Conservation (phyloP, 1,140 invertebrate species). For the Adelges cooleyi region DNA sequence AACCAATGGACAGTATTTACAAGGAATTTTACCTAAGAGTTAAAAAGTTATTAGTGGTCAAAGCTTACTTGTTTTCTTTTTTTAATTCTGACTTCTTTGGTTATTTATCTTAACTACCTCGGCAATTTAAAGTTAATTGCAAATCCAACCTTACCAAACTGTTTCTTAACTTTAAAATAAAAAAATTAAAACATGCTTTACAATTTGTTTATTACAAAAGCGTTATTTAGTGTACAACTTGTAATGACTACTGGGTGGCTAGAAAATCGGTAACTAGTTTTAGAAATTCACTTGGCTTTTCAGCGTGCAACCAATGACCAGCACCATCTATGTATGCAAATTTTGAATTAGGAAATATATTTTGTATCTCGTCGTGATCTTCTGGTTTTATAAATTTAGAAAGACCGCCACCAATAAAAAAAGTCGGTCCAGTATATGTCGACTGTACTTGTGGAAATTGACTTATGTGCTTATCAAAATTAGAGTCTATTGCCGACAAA, state of each 20-base stretch:
- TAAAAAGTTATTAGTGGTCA: no score
- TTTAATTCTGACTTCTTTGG: no score
- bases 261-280: constrained; percentile 31
- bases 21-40: no score
- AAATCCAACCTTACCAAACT: no score
- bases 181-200: no score
- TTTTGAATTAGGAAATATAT: constrained; percentile 63
- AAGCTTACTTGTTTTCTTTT: no score
- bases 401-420: constrained; percentile 69
- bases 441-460: constrained; percentile 47
- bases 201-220: no score
- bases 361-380: constrained; percentile 55
- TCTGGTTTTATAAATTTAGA: constrained; percentile 62
- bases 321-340: constrained; percentile 64
- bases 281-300: constrained; percentile 73
- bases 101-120: no score
- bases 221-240: no score
- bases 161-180: no score
- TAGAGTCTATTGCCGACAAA: constrained; percentile 52
- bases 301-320: constrained; percentile 86
- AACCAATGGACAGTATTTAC: no score
- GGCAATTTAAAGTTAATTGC: no score
- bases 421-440: constrained; percentile 53
- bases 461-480: constrained; percentile 48
- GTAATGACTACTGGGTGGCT: not conserved